Conservation (phyloP, 2,797 vertebrate species). For the Microhierax caerulescens region DNA sequence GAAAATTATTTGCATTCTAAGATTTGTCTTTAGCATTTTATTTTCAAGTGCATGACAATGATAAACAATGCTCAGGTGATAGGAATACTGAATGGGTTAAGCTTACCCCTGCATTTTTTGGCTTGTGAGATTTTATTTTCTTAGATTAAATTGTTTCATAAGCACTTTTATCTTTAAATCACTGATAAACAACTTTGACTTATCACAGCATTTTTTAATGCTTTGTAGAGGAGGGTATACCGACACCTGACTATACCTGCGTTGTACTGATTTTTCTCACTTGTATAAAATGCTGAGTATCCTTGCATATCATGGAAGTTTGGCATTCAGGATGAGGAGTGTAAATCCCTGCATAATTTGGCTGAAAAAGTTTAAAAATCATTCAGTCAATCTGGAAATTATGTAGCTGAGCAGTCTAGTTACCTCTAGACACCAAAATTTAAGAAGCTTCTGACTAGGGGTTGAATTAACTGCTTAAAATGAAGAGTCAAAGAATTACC, state of each 20-base stretch:
- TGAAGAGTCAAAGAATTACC: neutral
- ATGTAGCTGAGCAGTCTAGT: neutral
- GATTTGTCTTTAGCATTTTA: constrained; percentile 49
- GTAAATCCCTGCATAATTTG: neutral
- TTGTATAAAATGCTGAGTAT: neutral
- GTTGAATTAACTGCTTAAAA: neutral
- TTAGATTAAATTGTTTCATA: neutral
- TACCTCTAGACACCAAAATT: neutral
- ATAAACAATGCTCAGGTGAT: neutral
- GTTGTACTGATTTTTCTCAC: fast-evolving
- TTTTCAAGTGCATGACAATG: constrained; percentile 22
- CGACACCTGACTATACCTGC: neutral
- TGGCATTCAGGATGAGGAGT: neutral
- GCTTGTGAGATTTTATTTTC: neutral
- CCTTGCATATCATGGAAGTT: neutral
- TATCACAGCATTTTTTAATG: neutral
- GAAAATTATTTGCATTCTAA: constrained; percentile 26
- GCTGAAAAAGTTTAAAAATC: neutral
- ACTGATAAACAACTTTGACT: neutral
- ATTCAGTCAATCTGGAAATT: neutral
- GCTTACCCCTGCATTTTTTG: neutral
- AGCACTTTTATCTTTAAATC: neutral
- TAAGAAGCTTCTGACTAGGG: neutral
- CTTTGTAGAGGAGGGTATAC: neutral
- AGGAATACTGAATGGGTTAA: neutral